Percentiles rank a stretch among this genome's conserved stretches.
Evolutionary conservation across 2,797 vertebrate species (phyloP).

Genomic region (Hemibagrus guttatus): DNA sequence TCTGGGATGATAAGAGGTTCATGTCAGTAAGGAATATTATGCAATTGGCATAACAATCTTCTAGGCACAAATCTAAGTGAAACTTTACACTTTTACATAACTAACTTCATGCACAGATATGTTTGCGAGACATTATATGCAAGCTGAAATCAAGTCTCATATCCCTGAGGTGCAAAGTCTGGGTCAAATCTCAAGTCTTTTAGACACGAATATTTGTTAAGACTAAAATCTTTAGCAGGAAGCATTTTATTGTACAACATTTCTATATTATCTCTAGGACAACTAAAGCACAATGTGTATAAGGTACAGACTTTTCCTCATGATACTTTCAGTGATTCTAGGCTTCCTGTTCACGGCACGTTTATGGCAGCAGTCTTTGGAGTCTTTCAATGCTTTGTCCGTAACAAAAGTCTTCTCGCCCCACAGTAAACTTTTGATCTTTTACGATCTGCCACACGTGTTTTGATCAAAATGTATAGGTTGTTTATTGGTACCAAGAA

Average conservation of each 20-base stretch:
- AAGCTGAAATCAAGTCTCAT: not conserved
- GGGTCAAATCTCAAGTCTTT: not conserved
- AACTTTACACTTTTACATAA: not conserved
- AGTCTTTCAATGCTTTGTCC: not conserved
- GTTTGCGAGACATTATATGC: not conserved
- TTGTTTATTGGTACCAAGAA: not conserved
- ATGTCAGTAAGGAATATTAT: not conserved
- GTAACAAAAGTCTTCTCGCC: not conserved
- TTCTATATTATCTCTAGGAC: not conserved
- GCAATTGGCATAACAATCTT: not conserved
- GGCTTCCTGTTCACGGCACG: not conserved
- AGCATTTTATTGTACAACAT: not conserved
- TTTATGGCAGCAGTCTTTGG: not conserved
- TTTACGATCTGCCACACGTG: not conserved
- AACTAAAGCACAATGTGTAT: not conserved
- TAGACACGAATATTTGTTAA: not conserved
- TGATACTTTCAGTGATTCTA: not conserved
- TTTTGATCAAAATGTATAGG: not conserved
- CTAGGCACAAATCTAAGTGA: not conserved
- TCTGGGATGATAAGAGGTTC: not conserved
- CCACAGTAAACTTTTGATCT: not conserved
- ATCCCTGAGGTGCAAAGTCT: not conserved
- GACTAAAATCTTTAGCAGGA: not conserved
- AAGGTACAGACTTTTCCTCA: not conserved
- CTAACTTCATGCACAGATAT: not conserved